Base-by-base conservation (phyloP, 2,888 invertebrate species). In the Hirudinaria manillensis region DNA sequence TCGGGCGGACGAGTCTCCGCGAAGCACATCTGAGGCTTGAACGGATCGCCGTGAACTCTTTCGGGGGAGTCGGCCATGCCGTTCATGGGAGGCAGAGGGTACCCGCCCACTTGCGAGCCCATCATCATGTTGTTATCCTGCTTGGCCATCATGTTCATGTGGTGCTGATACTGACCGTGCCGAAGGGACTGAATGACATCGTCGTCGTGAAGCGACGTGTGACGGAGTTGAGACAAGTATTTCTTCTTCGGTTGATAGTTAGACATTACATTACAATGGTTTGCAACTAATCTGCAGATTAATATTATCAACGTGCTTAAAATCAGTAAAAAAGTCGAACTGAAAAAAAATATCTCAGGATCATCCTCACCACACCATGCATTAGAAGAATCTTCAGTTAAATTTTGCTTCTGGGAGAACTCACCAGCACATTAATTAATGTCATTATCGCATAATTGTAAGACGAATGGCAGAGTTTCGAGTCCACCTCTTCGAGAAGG, bases 211-310 rank as follows among this genome's bases (percentile, higher is more conserved):
- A 45, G 67, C 21, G 66, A 21, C 38, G 74, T 65, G 67, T 77
- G 76, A 45, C 75, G 68, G 51, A 76, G 71, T 67, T 71, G 72
- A 65, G 75, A 75, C 38, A 77, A 71, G 53, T 77, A 77, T 66
- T 77, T 77, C 68, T 77, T 77, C 72, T 77, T 77, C 19, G 77
- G 77, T 24, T 70, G 77, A 65, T 77, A 75, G 56, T 75, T 75
- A 71, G 77, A 68, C 77, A 77, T 77, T 27, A 34, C 56, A 38
- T 36, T 45, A 24, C 29, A 24, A 51, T 32, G 45, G 45, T 45
- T 45, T 45, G 45, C 24, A 29, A 61, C 61, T 29, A 61, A 24
- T 29, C 67, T 67, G 34, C 32, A 29, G 7, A 4, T 29, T 3
- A 61, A 61, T 21, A 19, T 24, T 27, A 21, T 61, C 24, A 13